phyloP scores from a whole-genome alignment of 1,140 invertebrate species.

The Drosophila pruinosa region DNA sequence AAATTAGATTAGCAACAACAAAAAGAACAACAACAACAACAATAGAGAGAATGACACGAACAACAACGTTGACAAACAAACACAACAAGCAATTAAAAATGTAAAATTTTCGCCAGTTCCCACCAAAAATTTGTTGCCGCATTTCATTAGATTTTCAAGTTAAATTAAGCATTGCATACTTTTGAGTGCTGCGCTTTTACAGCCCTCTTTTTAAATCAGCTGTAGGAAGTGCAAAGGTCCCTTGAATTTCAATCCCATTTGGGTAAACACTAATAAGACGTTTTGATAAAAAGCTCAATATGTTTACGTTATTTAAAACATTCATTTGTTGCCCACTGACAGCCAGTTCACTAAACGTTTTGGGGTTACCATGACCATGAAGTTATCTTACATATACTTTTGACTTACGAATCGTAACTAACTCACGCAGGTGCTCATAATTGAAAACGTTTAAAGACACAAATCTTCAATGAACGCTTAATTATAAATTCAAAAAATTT shows the following conservation, averaged over 20 bases:
- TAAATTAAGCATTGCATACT: constrained; percentile 62
- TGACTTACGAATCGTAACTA: no score
- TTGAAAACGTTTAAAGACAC: no score
- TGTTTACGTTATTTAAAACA: no score
- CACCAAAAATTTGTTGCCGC: constrained; percentile 37
- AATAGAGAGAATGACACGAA: constrained; percentile 4
- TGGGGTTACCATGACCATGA: no score
- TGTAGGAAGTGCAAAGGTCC: neutral
- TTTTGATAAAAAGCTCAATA: no score
- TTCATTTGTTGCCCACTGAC: no score
- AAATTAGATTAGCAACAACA: constrained; percentile 77
- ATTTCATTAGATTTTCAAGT: constrained; percentile 50
- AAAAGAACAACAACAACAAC: constrained; percentile 32
- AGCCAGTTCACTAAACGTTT: no score
- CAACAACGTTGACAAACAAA: constrained; percentile 70
- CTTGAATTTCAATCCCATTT: neutral
- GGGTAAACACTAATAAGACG: no score
- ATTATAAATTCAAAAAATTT: no score
- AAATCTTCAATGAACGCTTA: no score
- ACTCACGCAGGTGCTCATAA: no score
- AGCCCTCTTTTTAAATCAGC: neutral
- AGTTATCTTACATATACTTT: no score
- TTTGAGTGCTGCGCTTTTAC: constrained; percentile 9
- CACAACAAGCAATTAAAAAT: constrained; percentile 76
- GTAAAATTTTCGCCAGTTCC: constrained; percentile 48